A percentile compares a stretch with the other conserved stretches of the same genome.
These are phyloP conservation scores for Phoeniculus purpureus DNA, from an alignment of 2,797 vertebrate species.

Conservation along the genomic window DNA sequence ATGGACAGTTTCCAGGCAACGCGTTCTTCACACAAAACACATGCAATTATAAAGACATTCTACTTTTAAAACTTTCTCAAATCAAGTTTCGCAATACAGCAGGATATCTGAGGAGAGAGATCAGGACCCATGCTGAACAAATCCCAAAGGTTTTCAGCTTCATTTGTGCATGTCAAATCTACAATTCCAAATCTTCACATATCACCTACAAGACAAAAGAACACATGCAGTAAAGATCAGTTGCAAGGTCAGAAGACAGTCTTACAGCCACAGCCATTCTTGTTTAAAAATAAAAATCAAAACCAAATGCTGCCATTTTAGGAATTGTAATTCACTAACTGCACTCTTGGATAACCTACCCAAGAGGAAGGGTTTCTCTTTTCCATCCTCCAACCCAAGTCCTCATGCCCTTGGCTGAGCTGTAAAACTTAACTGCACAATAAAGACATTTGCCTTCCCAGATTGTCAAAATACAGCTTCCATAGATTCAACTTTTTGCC, in stretches of 20 bases:
- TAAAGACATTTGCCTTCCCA: background rate
- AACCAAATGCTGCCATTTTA: background rate
- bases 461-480: background rate
- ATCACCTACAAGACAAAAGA: constrained; percentile 59
- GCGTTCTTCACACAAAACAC: constrained; percentile 62
- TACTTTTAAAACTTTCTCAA: constrained; percentile 50
- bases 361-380: background rate
- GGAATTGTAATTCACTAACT: background rate
- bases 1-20: constrained; percentile 33
- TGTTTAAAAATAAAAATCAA: background rate
- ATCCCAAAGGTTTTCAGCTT: constrained; percentile 15
- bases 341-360: background rate
- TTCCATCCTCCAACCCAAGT: background rate
- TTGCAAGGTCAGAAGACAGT: background rate
- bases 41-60: constrained; percentile 61
- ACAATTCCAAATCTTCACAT: constrained; percentile 54
- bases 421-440: background rate
- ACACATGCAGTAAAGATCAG: background rate
- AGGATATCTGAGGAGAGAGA: constrained; percentile 48
- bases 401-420: background rate
- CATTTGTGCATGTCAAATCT: constrained; percentile 46
- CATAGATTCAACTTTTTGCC: background rate
- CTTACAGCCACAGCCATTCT: background rate
- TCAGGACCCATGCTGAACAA: constrained; percentile 52
- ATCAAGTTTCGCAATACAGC: constrained; percentile 43